Evolutionary conservation across 2,113 vertebrate species (phyloP).

Genomic region (Colius striatus): DNA sequence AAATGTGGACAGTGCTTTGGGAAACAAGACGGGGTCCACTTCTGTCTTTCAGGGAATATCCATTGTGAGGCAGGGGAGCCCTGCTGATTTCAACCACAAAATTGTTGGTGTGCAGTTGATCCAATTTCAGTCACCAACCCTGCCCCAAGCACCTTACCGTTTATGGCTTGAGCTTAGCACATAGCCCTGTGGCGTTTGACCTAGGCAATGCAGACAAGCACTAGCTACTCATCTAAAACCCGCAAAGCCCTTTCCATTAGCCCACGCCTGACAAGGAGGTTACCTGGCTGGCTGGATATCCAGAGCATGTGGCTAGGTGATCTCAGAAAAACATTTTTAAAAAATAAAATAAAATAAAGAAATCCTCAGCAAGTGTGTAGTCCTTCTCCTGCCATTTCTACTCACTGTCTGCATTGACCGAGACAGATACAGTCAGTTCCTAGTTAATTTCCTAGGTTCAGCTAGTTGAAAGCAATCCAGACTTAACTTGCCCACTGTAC

Average conservation of each 20-base stretch:
- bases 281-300: background rate
- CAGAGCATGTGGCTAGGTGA: background rate
- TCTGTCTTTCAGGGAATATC: background rate
- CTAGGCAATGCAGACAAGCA: background rate
- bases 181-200: background rate
- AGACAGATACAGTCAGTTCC: background rate
- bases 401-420: background rate
- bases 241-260: background rate
- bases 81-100: background rate
- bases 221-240: background rate
- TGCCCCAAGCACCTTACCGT: background rate
- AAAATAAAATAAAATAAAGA: background rate
- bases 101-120: background rate
- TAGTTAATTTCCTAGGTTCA: conserved; percentile 1
- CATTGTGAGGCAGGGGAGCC: background rate
- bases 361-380: background rate
- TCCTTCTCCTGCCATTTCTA: background rate
- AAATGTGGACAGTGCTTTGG: background rate
- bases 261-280: background rate
- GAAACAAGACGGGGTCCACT: background rate
- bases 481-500: background rate
- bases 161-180: background rate
- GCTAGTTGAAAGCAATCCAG: background rate
- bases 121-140: background rate
- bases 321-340: background rate